Percentiles rank a stretch among this genome's conserved stretches.
These are phyloP conservation scores for Baronia brevicornis DNA, from an alignment of 2,888 invertebrate genomes.

Conservation along the genomic window DNA sequence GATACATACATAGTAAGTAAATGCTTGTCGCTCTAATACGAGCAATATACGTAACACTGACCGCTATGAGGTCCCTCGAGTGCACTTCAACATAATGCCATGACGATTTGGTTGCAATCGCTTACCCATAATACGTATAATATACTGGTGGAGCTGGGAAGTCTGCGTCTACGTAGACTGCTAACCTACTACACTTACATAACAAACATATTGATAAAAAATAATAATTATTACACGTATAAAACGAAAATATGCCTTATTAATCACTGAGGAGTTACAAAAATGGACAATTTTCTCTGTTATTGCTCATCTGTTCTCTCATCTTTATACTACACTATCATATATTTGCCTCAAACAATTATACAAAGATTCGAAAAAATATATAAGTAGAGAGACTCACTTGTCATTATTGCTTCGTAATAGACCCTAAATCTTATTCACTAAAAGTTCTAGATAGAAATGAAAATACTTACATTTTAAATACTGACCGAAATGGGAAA, in stretches of 20 bases:
- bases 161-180: constrained; percentile 19
- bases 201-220: constrained; percentile 6
- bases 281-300: constrained; percentile 7
- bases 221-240: constrained; percentile 1
- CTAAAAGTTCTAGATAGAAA: constrained; percentile 52
- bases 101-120: constrained; percentile 40
- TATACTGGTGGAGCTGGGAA: constrained; percentile 37
- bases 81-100: constrained; percentile 52
- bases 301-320: constrained; percentile 12
- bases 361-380: constrained; percentile 16
- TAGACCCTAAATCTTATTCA: constrained; percentile 43
- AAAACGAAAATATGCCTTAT: constrained; percentile 5
- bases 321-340: constrained; percentile 10
- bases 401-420: constrained; percentile 54
- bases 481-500: constrained; percentile 75
- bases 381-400: constrained; percentile 19
- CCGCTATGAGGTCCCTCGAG: constrained; percentile 50
- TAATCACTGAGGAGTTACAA: constrained; percentile 1
- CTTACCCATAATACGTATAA: constrained; percentile 44
- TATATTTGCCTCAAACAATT: constrained; percentile 8
- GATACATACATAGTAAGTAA: constrained; percentile 47
- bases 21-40: constrained; percentile 51
- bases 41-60: constrained; percentile 55
- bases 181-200: constrained; percentile 10
- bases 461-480: constrained; percentile 69